Base-by-base conservation (phyloP, 2,113 vertebrate genomes). In the Himantopus leucocephalus region DNA sequence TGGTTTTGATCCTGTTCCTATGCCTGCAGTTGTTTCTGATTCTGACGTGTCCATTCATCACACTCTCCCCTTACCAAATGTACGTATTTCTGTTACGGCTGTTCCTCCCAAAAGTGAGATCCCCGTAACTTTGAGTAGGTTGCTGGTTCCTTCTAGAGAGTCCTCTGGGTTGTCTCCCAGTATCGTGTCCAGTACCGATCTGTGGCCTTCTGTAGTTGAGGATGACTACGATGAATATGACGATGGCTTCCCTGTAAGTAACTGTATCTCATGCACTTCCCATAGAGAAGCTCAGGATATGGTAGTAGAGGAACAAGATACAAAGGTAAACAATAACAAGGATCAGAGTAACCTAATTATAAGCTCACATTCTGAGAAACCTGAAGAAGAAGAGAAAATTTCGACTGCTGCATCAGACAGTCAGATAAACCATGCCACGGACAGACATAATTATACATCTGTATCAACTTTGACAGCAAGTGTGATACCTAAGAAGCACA, bases 191-290 rank as follows among this genome's bases (percentile, higher is more conserved):
- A 94, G 96, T 80, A 96, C 97, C 3, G 95, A 92, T 94, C 96
- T 96, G 56, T 95, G 96, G 93, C 76, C 95, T 91, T 92, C 71
- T 96, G 94, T 98, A 96, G 97, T 94, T 95, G 97, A 96, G 94
- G 98, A 97, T 85, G 97, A 97, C 85, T 94, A 98, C 45, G 96
- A 97, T 92, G 98, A 97, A 82, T 97, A 97, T 92, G 97, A 97
- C 30, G 98, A 98, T 91, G 98, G 92, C 63, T 97, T 98, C 66
- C 88, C 98, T 68, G 78, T 98, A 92, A 96, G 92, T 94, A 98
- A 98, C 91, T 98, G 98, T 90, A 99, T 99, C 26, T 98, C 98
- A 34, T 99, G 98, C 39, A 97, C 96, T 75, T 94, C 98, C 77
- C 97, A 97, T 97, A 98, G 97, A 88, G 98, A 99, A 96, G 97